Evolutionary conservation across 2,113 vertebrate species (phyloP), one percentile per base, ranked within the genome.

Genomic region (Glareola pratincola): DNA sequence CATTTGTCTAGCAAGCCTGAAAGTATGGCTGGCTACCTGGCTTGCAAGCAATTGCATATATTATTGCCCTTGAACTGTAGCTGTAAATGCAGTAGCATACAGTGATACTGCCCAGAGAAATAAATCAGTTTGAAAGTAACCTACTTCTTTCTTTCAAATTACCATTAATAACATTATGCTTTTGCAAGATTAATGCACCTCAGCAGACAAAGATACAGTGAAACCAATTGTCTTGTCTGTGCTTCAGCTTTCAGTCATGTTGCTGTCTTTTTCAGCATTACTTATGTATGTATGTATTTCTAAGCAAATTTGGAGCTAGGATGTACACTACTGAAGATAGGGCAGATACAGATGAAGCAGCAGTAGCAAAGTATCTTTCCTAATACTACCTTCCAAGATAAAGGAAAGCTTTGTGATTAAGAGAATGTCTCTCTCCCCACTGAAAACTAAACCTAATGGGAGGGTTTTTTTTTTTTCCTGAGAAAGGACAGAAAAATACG

Each of bases 81-180:
- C 50, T 83, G 59, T 71, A 90, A 94, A 90, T 80, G 51, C 24
- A 84, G 14, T 26, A 64, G 34, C 56, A 62, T 32, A 41, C 26
- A 78, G 30, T 14, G 12, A 53, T 39, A 22, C 17, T 92, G 60
- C 75, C 64, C 47, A 66, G 73, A 90, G 75, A 96, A 94, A 93
- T 94, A 91, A 93, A 96, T 91, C 86, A 72, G 64, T 62, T 53
- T 84, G 69, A 90, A 88, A 93, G 41, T 68, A 92, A 92, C 73
- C 90, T 87, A 93, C 88, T 96, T 95, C 72, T 89, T 96, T 91
- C 67, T 90, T 89, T 94, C 84, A 88, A 90, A 95, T 92, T 94
- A 71, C 92, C 71, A 63, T 96, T 96, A 95, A 95, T 85, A 96
- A 88, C 2, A 94, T 94, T 96, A 92, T 91, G 53, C 69, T 92